Evolutionary conservation across 1,140 invertebrate genomes (phyloP), one percentile per base, ranked within the genome.

Genomic region (Neoseiulus cucumeris): DNA sequence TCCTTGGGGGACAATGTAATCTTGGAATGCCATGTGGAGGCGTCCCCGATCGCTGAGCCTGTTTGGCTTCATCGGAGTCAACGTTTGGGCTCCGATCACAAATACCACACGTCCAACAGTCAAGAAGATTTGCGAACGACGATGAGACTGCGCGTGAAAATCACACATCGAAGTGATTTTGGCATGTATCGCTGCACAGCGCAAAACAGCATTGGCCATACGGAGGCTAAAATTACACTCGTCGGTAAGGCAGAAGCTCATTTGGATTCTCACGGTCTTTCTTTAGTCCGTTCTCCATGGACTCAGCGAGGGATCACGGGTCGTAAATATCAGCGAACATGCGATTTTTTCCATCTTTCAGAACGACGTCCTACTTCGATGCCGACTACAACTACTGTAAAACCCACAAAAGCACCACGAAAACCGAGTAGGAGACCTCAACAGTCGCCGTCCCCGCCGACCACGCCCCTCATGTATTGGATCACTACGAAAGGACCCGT

Each of bases 51-150:
- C 14, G 51, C 51, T 14, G 51, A 59, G 22, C 51, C 25, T 25
- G 25, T 59, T 59, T 59, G 51, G 51, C 51, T 59, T 14, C 51
- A 59, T 59, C 51, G 51, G 17, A 33, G 51, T 17, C 51, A 59
- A 9, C 14, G 51, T 17, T 20, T 59, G 14, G 51, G 51, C 14
- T 59, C 51, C 51, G 51, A 59, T 25, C 25, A 33, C 33, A 59
- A 59, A 25, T 59, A 59, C 33, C 51, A 59, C 22, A 59, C 51
- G 14, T 59, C 51, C 25, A 59, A 59, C 22, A 59, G 51, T 9
- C 51, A 59, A 20, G 51, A 59, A 14, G 51, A 59, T 9, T 20
- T 59, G 14, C 25, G 33, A 59, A 59, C 51, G 51, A 29, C 33
- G 6, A 59, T 59, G 51, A 25, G 51, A 29, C 33, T 59, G 22